phyloP scores from a whole-genome alignment of 2,888 invertebrate genomes.

The Limulus polyphemus region DNA sequence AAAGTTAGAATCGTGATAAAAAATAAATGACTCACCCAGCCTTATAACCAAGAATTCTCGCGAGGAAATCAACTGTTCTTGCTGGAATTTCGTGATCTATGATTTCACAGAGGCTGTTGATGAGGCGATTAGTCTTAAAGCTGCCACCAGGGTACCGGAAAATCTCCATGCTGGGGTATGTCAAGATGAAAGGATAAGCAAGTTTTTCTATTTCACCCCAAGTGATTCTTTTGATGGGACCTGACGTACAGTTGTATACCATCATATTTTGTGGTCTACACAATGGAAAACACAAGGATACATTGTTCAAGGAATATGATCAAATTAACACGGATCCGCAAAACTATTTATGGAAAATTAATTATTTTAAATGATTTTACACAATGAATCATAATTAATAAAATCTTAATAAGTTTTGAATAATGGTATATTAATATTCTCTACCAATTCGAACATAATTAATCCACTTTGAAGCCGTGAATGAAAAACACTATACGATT shows the following conservation, averaged over 20 bases:
- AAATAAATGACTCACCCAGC: constrained; percentile 51
- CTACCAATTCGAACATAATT: no score
- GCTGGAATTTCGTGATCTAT: constrained; percentile 74
- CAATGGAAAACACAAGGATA: no score
- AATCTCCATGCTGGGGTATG: constrained; percentile 69
- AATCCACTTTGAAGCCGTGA: no score
- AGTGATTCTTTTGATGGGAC: constrained; percentile 66
- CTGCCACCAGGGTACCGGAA: constrained; percentile 55
- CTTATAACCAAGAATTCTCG: constrained; percentile 61
- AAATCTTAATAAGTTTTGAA: no score
- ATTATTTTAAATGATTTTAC: no score
- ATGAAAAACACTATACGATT: no score
- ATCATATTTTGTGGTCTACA: constrained; percentile 39
- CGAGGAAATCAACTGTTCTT: constrained; percentile 58
- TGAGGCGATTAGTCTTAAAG: constrained; percentile 42
- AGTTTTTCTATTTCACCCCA: constrained; percentile 69
- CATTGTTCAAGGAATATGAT: no score
- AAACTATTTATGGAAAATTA: no score
- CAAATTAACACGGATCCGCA: no score
- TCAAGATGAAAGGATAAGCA: constrained; percentile 57
- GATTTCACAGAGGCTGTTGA: constrained; percentile 61
- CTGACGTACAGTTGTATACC: constrained; percentile 87
- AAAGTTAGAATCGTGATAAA: no score
- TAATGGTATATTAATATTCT: no score
- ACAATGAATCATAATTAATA: no score